phyloP scores from a whole-genome alignment of 2,797 vertebrate genomes.

The Manis javanica region DNA sequence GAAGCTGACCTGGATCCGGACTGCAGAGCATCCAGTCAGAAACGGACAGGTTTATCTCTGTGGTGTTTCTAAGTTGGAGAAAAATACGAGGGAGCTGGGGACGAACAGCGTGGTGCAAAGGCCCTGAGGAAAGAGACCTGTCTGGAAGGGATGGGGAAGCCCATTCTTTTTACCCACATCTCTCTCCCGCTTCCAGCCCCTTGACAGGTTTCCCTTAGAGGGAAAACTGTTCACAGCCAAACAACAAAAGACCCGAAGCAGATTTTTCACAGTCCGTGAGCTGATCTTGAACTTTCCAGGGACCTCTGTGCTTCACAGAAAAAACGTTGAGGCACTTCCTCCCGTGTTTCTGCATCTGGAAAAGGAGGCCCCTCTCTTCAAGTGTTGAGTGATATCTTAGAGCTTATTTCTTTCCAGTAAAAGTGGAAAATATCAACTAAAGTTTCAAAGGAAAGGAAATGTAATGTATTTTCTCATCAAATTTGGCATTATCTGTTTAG shows the following conservation, averaged over 20 bases:
- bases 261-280: conserved; percentile 12
- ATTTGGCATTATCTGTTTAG: conserved; percentile 78
- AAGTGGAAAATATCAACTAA: conserved; percentile 78
- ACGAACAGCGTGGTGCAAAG: background rate
- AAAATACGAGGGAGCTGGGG: background rate
- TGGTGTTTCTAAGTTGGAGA: background rate
- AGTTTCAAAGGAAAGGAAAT: conserved; percentile 84
- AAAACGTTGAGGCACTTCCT: conserved; percentile 25
- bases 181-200: background rate
- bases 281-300: conserved; percentile 50
- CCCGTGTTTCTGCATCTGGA: conserved; percentile 65
- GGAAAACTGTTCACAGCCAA: background rate
- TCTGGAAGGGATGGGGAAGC: background rate
- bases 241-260: conserved; percentile 30
- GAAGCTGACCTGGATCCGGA: background rate
- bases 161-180: background rate
- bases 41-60: background rate
- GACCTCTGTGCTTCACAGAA: conserved; percentile 28
- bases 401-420: conserved; percentile 76
- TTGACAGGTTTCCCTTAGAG: background rate
- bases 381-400: conserved; percentile 78
- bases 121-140: background rate
- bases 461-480: conserved; percentile 81
- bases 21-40: background rate
- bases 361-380: conserved; percentile 61